Conservation (phyloP, 2,888 invertebrate species). For the Bembecia ichneumoniformis region DNA sequence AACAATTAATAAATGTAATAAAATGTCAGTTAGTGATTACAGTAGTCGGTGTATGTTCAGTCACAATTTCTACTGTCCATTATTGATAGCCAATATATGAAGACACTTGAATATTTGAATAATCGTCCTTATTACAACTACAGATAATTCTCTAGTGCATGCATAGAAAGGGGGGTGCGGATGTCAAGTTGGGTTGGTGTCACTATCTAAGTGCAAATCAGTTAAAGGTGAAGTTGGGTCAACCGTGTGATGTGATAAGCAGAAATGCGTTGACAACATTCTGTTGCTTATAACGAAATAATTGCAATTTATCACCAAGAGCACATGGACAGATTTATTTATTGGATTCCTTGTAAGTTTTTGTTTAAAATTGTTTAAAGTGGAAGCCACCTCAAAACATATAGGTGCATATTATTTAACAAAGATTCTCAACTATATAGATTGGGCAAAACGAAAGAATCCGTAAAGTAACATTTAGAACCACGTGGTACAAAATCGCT, state of each 20-base stretch:
- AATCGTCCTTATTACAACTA: not conserved
- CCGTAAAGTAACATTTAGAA: too few relatives aligned
- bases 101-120: not conserved
- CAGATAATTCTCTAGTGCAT: not conserved
- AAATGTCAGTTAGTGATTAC: conserved; percentile 38
- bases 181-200: conserved; percentile 25
- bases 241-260: conserved; percentile 34
- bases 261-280: conserved; percentile 40
- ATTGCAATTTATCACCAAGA: conserved; percentile 18
- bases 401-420: too few relatives aligned
- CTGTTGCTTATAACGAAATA: conserved; percentile 28
- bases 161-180: conserved; percentile 5
- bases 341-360: too few relatives aligned
- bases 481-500: too few relatives aligned
- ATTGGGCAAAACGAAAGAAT: too few relatives aligned
- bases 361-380: too few relatives aligned
- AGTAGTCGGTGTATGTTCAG: conserved; percentile 30
- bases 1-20: conserved; percentile 42
- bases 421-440: too few relatives aligned
- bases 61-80: conserved; percentile 30
- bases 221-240: conserved; percentile 49
- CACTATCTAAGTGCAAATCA: conserved; percentile 49
- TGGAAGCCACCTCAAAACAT: too few relatives aligned
- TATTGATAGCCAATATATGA: not conserved
- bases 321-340: too few relatives aligned